phyloP scores from a whole-genome alignment of 2,888 invertebrate genomes.

The Nasonia oneida region DNA sequence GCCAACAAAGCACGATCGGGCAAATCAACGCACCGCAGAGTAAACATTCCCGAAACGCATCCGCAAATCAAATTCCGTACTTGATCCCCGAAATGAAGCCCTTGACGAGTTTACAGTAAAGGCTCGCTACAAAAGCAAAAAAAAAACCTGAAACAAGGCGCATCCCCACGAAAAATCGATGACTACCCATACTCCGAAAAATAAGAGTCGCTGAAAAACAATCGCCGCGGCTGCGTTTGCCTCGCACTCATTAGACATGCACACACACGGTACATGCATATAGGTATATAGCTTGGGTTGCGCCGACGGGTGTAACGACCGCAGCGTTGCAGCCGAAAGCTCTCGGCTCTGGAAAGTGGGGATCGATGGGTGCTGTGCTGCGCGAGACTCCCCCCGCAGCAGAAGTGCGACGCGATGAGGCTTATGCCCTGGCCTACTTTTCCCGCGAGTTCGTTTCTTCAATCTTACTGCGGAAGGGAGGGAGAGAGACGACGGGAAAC shows the following conservation, averaged over 20 bases:
- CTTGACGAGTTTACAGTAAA: no score
- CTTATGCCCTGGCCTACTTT: conserved; percentile 18
- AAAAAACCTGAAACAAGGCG: background rate
- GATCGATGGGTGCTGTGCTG: conserved; percentile 43
- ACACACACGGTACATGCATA: background rate
- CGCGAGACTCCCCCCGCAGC: conserved; percentile 5
- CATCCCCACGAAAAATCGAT: background rate
- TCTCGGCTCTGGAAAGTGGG: conserved; percentile 34
- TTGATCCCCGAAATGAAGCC: background rate
- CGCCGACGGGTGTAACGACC: conserved; percentile 21
- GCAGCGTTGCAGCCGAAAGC: conserved; percentile 26
- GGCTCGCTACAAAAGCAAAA: no score
- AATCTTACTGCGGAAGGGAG: conserved; percentile 1
- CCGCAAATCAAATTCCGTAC: background rate
- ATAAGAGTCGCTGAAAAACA: background rate
- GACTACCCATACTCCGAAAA: background rate
- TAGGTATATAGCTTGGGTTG: background rate
- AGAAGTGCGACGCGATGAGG: background rate
- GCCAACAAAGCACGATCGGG: background rate
- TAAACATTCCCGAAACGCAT: background rate
- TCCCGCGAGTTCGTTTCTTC: conserved; percentile 9
- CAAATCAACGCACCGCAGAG: background rate
- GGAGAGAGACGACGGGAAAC: background rate
- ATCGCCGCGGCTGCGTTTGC: conserved; percentile 1
- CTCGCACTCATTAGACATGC: conserved; percentile 15